Evolutionary conservation across 2,797 vertebrate genomes (phyloP).

Genomic region (Pteropus rufus): DNA sequence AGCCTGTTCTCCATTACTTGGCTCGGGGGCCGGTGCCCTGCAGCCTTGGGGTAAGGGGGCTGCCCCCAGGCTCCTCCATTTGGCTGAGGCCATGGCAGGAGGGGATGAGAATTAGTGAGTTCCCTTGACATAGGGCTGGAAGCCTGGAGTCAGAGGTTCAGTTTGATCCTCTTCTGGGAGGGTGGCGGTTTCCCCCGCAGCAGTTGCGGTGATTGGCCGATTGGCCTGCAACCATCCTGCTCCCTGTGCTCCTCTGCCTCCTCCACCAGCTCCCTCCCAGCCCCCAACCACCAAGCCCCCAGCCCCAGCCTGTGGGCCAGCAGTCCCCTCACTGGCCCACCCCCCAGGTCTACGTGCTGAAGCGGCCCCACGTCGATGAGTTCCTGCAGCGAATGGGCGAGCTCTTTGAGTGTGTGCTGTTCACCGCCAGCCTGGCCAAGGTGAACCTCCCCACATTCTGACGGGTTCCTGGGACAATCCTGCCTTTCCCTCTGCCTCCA

Average conservation of each 20-base stretch:
- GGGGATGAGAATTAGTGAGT: not conserved
- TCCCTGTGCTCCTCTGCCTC: not conserved
- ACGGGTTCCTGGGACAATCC: not conserved
- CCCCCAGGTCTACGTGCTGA: slow-evolving; percentile 94
- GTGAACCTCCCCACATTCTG: slow-evolving; percentile 75
- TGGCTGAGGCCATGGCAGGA: not conserved
- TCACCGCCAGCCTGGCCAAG: slow-evolving; percentile 98
- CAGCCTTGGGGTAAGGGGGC: slow-evolving; percentile 71
- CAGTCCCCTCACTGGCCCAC: slow-evolving; percentile 54
- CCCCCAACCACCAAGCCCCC: not conserved
- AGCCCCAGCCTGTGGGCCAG: not conserved
- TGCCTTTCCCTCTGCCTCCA: not conserved
- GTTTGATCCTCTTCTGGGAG: not conserved
- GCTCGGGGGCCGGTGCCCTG: slow-evolving; percentile 86
- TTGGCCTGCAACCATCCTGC: not conserved
- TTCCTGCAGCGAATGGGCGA: slow-evolving; percentile 97
- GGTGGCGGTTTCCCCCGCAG: not conserved
- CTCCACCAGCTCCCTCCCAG: not conserved
- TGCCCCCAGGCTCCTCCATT: not conserved
- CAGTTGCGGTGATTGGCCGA: not conserved
- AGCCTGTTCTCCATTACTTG: slow-evolving; percentile 98
- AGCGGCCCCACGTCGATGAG: slow-evolving; percentile 95
- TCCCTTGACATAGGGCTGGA: not conserved
- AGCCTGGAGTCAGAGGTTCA: not conserved
- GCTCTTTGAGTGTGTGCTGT: slow-evolving; percentile 96